phyloP scores from a whole-genome alignment of 2,797 vertebrate species.

The Falco berigora region DNA sequence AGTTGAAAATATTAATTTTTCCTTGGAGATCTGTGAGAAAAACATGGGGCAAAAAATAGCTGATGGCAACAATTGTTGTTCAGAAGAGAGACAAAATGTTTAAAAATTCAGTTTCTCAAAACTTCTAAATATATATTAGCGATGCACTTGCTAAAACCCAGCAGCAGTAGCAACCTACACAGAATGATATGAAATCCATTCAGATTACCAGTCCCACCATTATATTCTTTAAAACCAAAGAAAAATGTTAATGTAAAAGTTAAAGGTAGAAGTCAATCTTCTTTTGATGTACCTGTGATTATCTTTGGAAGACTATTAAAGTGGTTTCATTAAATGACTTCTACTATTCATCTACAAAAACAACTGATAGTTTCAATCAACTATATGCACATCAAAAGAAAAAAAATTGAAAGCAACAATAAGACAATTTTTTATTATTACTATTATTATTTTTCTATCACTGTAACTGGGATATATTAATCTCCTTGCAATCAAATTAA shows the following conservation, averaged over 20 bases:
- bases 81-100: conserved; percentile 13
- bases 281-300: neutral
- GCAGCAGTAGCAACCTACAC: conserved; percentile 40
- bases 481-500: neutral
- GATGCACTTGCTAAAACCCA: conserved; percentile 35
- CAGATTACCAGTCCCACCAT: neutral
- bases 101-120: conserved; percentile 4
- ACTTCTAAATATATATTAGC: neutral
- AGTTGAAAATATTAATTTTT: conserved; percentile 19
- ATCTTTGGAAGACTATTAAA: neutral
- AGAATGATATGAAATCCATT: conserved; percentile 23
- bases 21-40: conserved; percentile 9
- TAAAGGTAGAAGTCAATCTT: neutral
- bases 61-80: conserved; percentile 22
- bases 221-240: neutral
- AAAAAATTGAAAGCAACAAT: neutral
- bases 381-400: neutral
- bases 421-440: neutral
- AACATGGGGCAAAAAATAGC: conserved; percentile 3
- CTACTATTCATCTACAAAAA: neutral
- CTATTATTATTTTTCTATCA: neutral
- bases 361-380: neutral
- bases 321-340: neutral
- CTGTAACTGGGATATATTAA: neutral
- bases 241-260: neutral